Evolutionary conservation across 2,797 vertebrate species (phyloP), one percentile per base, ranked within the genome.

Genomic region (Erpetoichthys calabaricus): DNA sequence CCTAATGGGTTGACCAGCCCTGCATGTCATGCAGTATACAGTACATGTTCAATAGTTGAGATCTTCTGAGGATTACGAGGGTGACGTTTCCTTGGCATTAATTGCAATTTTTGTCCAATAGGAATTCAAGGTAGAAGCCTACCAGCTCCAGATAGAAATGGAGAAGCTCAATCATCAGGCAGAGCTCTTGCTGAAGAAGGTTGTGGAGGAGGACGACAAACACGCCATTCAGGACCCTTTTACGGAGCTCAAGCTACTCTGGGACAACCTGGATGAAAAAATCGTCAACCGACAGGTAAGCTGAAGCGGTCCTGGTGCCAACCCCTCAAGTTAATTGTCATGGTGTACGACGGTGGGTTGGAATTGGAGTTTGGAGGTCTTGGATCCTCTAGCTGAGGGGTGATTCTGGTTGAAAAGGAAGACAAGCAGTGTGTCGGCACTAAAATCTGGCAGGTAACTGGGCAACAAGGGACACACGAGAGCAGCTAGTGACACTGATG

Each of bases 71-170:
- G 25, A 25, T 25, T 25, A 25, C 2, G 25, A 25, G 25, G 25
- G 25, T 25, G 25, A 25, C 25, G 25, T 25, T 25, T 25, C 2
- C 25, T 25, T 25, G 25, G 25, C 25, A 25, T 25, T 25, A 25
- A 25, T 25, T 25, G 25, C 2, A 25, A 25, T 25, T 25, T 61
- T 4, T 57, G 59, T 67, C 45, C 57, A 44, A 45, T 58, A 99
- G 96, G 89, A 90, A 87, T 98, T 92, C 78, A 99, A 98, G 80
- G 82, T 83, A 6, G 95, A 94, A 66, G 84, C 91, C 0, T 98
- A 98, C 76, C 94, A 97, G 63, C 92, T 97, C 45, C 95, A 98
- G 80, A 99, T 99, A 59, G 95, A 99, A 78, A 92, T 97, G 91
- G 96, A 99, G 79, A 89, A 90, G 42, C 73, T 98, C 64, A 97